Conservation (phyloP, 2,888 invertebrate species). For the Carabus problematicus region DNA sequence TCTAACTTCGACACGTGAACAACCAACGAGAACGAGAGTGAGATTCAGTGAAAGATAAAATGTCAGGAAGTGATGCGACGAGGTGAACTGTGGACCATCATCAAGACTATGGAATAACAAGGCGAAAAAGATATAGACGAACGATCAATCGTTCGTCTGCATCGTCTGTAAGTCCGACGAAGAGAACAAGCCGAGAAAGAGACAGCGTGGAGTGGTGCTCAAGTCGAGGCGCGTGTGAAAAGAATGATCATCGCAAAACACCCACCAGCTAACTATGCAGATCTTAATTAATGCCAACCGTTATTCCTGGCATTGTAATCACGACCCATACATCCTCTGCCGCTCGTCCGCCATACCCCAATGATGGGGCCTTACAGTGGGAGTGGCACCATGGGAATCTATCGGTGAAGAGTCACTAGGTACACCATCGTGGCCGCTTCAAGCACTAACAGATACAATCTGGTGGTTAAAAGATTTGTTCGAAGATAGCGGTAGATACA, state of each 20-base stretch:
- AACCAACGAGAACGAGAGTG: conserved; percentile 1
- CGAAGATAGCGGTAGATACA: too few relatives aligned
- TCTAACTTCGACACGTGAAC: too few relatives aligned
- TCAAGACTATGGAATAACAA: background rate
- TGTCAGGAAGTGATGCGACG: conserved; percentile 9
- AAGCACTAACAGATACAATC: background rate
- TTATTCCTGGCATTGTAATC: conserved; percentile 38
- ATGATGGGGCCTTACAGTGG: background rate
- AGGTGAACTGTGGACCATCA: conserved; percentile 1
- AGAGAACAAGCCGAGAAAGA: background rate
- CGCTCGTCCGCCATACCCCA: conserved; percentile 8
- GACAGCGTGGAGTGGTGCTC: background rate
- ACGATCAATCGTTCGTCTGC: background rate
- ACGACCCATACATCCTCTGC: background rate
- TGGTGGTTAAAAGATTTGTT: too few relatives aligned
- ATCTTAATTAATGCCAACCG: conserved; percentile 43
- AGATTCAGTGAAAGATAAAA: conserved; percentile 8
- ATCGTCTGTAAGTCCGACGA: background rate
- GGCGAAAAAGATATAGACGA: background rate
- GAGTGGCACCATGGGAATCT: conserved; percentile 37
- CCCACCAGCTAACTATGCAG: conserved; percentile 37
- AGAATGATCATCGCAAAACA: conserved; percentile 29
- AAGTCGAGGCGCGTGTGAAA: conserved; percentile 35
- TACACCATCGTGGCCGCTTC: conserved; percentile 13
- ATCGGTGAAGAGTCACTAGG: conserved; percentile 7